Conservation (phyloP, 2,888 invertebrate genomes). For the Elmis aenea region DNA sequence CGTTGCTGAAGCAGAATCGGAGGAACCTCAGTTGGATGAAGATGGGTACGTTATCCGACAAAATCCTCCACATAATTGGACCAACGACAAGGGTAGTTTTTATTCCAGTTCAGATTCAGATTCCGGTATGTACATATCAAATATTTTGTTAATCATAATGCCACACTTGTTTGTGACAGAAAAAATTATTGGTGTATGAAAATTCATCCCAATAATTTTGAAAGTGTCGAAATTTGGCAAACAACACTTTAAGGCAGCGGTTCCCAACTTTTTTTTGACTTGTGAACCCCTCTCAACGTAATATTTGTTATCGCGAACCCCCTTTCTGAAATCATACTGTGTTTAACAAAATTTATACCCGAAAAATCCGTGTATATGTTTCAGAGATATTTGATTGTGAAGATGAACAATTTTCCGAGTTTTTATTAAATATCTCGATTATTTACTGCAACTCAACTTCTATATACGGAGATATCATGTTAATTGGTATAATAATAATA, state of each 20-base stretch:
- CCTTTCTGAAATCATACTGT: too few species aligned
- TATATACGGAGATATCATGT: too few species aligned
- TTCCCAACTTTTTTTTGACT: constrained; percentile 1
- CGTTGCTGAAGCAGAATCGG: constrained; percentile 32
- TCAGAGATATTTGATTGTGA: too few species aligned
- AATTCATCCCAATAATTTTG: not conserved
- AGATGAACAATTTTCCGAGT: too few species aligned
- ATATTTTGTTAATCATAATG: not conserved
- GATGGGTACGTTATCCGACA: constrained; percentile 90
- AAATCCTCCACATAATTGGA: constrained; percentile 66
- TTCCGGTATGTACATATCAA: constrained; percentile 46
- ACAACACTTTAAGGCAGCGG: not conserved
- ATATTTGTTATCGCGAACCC: too few species aligned
- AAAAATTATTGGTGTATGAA: not conserved
- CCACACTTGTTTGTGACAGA: not conserved
- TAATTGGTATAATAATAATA: too few species aligned
- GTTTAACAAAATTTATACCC: too few species aligned
- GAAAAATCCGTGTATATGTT: too few species aligned
- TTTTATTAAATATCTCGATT: too few species aligned
- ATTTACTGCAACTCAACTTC: too few species aligned
- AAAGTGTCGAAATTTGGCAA: not conserved
- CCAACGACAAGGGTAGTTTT: constrained; percentile 75
- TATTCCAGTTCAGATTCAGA: constrained; percentile 91
- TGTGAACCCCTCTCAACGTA: too few species aligned
- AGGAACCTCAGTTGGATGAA: constrained; percentile 77